Base-by-base conservation (phyloP, 1,140 invertebrate genomes). In the Lucilia sericata region DNA sequence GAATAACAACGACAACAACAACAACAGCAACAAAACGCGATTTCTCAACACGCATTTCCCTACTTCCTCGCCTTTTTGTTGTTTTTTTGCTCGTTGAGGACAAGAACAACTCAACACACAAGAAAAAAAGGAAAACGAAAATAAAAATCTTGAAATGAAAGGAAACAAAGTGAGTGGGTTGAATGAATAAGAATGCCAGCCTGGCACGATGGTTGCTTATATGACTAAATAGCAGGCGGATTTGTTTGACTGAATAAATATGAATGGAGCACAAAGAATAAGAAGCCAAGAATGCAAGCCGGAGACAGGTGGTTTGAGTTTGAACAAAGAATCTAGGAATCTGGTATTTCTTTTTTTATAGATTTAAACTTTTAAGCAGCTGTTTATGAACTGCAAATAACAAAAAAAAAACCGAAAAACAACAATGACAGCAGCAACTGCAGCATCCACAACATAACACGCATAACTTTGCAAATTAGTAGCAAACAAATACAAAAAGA, bases 71-170 rank as follows among this genome's bases (percentile, higher is more conserved):
- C 1, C 25, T 30, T 30, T 30, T 30, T 30, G 25, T 30, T 30
- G 1, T 30, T 30, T 70, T 70, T 2, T 70, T 55, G 4, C 51
- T 21, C 21, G 65, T 70, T 60, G n/a, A n/a, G n/a, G 55, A 60
- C 55, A n/a, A 17, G 25, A 30, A 30, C 25, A 30, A 30, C 25
- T 30, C 14, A 60, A 60, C 7, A 60, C 13, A n/a, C 55, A 1
- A 7, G 8, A 42, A 19, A 19, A 70, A 17, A 70, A 70, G 65
- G 65, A 70, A 25, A 70, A 70, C 19, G n/a, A 19, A 19, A 70
- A 70, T 21, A 70, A 70, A 70, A 70, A 70, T 70, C 65, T 70
- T 25, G 10, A 70, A 70, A 70, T 70, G 65, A 70, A 70, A 70
- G 65, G 65, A 70, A 70, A 70, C 21, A 21, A 70, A 70, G 21